phyloP scores from a whole-genome alignment of 2,113 vertebrate species.

The Callospermophilus lateralis region DNA sequence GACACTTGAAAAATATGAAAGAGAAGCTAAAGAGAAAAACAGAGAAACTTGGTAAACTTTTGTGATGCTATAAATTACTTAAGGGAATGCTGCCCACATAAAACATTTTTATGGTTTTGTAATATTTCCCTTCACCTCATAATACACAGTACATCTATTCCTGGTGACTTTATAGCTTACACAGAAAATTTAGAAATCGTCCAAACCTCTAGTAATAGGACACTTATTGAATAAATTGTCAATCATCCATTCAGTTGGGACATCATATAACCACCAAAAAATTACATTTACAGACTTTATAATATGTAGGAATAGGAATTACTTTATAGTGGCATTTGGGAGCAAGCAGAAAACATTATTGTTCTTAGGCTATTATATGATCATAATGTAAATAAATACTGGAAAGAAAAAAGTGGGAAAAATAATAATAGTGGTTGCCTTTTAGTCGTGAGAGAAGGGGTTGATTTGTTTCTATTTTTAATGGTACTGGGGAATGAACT shows the following conservation, averaged over 20 bases:
- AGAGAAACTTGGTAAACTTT: conserved; percentile 95
- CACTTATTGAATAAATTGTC: conserved; percentile 22
- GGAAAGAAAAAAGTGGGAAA: not conserved
- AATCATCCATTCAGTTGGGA: not conserved
- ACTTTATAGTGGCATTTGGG: not conserved
- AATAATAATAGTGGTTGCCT: not conserved
- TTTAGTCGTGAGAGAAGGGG: not conserved
- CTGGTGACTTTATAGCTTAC: not conserved
- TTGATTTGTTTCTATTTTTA: conserved; percentile 1
- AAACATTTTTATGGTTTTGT: too few species aligned
- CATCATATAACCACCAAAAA: not conserved
- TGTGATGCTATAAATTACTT: not conserved
- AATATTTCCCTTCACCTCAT: not conserved
- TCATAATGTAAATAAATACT: conserved; percentile 3
- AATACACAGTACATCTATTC: not conserved
- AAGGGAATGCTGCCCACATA: not conserved
- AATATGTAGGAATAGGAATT: not conserved
- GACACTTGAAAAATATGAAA: conserved; percentile 99
- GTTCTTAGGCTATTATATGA: not conserved
- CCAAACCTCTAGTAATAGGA: not conserved
- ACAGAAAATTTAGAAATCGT: not conserved
- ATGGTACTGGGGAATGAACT: not conserved
- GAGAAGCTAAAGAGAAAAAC: conserved; percentile 99
- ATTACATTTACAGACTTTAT: conserved; percentile 30
- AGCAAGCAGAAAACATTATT: not conserved